Percentiles rank a stretch among this genome's conserved stretches.
Conservation (phyloP, 2,888 invertebrate genomes). For the Leptopilina myrica region DNA sequence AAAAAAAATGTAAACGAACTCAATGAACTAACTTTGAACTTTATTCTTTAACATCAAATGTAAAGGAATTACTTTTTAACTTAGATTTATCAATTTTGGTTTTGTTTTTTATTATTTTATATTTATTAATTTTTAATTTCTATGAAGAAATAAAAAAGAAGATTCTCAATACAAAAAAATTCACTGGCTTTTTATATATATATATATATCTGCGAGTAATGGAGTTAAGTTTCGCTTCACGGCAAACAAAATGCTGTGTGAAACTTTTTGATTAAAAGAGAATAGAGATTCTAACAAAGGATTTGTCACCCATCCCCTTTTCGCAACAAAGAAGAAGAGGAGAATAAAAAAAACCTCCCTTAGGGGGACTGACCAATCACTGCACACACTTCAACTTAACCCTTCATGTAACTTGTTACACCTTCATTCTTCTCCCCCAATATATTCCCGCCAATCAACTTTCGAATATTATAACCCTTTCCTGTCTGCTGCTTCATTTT, state of each 20-base stretch:
- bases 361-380: conserved; percentile 19
- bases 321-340: neutral
- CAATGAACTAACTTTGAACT: too few species aligned
- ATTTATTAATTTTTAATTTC: too few species aligned
- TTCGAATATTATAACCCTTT: conserved; percentile 17
- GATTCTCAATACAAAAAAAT: too few species aligned
- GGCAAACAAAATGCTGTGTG: neutral
- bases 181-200: too few species aligned
- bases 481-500: neutral
- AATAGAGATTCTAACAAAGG: neutral
- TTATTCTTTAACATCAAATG: too few species aligned
- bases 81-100: too few species aligned
- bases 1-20: too few species aligned
- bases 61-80: too few species aligned
- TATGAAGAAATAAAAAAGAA: too few species aligned
- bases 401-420: conserved; percentile 10
- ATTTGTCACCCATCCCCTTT: conserved; percentile 23
- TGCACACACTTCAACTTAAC: conserved; percentile 12
- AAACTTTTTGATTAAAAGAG: neutral
- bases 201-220: too few species aligned
- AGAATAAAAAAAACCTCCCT: neutral
- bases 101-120: too few species aligned
- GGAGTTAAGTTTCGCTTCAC: neutral
- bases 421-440: neutral
- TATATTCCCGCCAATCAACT: conserved; percentile 12